phyloP scores from a whole-genome alignment of 2,113 vertebrate genomes.

The Cariama cristata region DNA sequence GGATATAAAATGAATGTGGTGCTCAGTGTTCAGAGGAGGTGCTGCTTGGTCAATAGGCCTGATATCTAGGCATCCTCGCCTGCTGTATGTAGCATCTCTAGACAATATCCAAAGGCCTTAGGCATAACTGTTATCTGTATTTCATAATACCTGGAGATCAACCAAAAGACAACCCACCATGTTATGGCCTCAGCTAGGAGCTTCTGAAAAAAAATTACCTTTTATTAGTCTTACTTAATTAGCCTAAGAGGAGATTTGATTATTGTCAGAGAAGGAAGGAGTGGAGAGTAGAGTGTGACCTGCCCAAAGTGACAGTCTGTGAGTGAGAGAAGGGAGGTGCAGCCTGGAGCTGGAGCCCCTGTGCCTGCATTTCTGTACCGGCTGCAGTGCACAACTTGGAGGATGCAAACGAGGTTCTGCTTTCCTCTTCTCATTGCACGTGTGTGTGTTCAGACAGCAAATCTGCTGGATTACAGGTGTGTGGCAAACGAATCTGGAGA shows the following conservation, averaged over 20 bases:
- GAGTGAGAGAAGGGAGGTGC: not conserved
- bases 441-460: not conserved
- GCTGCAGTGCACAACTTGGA: rapidly evolving
- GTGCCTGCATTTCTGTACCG: not conserved
- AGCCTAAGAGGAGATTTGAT: not conserved
- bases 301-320: not conserved
- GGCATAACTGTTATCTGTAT: not conserved
- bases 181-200: not conserved
- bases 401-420: not conserved
- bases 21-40: not conserved
- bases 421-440: not conserved
- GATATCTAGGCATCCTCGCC: not conserved
- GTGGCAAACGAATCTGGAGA: not conserved
- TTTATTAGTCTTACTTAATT: not conserved
- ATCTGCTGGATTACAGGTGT: not conserved
- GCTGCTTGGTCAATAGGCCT: not conserved
- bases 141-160: not conserved
- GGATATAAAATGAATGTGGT: not conserved
- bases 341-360: not conserved
- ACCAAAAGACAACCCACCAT: not conserved
- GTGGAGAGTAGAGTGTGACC: not conserved
- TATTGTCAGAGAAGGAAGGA: not conserved
- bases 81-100: not conserved
- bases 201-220: not conserved
- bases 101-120: not conserved